These are phyloP conservation scores for Trachelus stipa DNA, from an alignment of 2,888 invertebrate genomes.

Conservation along the genomic window DNA sequence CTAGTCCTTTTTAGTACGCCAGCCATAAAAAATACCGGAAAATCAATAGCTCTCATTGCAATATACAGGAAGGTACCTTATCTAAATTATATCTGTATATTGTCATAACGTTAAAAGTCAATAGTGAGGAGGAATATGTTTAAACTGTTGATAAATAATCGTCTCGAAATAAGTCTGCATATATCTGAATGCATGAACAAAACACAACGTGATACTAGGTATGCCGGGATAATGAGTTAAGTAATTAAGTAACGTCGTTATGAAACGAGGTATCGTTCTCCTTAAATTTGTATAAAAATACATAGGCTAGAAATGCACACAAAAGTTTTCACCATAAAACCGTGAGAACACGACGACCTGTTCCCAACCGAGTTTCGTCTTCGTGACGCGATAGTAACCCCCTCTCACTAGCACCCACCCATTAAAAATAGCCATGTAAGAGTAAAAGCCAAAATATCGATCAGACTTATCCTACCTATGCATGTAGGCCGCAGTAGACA, in stretches of 20 bases:
- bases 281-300: not conserved
- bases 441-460: conserved; percentile 5
- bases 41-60: not conserved
- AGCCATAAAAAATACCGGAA: not conserved
- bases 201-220: not conserved
- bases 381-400: not conserved
- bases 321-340: not conserved
- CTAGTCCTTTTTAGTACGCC: not conserved
- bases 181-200: not conserved
- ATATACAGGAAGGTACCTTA: not conserved
- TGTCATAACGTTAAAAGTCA: not conserved
- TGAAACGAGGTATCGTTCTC: not conserved
- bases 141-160: not conserved
- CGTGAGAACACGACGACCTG: not conserved
- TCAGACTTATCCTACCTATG: conserved; percentile 49
- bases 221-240: not conserved
- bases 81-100: not conserved
- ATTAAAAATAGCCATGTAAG: not conserved
- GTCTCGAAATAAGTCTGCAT: not conserved
- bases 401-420: not conserved
- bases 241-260: not conserved
- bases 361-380: not conserved
- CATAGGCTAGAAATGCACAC: not conserved
- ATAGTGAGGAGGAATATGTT: not conserved
- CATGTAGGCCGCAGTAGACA: conserved; percentile 65